phyloP scores from a whole-genome alignment of 2,113 vertebrate genomes.

The Collichthys lucidus region DNA sequence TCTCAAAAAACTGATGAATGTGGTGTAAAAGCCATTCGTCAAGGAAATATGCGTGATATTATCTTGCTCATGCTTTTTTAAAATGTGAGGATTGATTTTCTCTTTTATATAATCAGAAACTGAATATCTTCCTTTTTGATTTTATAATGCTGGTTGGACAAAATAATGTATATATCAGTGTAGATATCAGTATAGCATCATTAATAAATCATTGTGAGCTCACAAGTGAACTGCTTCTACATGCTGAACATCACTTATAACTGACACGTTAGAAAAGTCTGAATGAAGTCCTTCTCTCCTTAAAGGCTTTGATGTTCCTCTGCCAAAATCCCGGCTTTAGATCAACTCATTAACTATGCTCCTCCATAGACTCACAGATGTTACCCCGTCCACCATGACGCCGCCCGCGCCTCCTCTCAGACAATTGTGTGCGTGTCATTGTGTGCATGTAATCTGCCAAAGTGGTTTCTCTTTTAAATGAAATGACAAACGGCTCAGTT shows the following conservation, averaged over 20 bases:
- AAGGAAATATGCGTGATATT: background rate
- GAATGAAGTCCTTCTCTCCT: conserved; percentile 39
- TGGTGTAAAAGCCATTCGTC: background rate
- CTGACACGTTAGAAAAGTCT: conserved; percentile 48
- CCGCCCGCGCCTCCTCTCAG: conserved; percentile 35
- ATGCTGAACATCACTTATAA: conserved; percentile 41
- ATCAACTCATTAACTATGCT: conserved; percentile 69
- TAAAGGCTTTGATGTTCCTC: conserved; percentile 68
- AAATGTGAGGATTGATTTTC: background rate
- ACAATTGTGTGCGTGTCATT: conserved; percentile 41
- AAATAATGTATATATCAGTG: background rate
- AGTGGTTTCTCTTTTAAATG: conserved; percentile 68
- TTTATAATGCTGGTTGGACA: background rate
- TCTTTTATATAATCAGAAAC: background rate
- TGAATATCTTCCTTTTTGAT: background rate
- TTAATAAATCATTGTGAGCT: background rate
- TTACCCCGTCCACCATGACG: conserved; percentile 54
- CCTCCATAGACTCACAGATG: conserved; percentile 69
- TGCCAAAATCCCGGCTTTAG: conserved; percentile 69
- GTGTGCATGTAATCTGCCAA: conserved; percentile 71
- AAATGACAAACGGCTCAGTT: conserved; percentile 63
- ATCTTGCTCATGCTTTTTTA: background rate
- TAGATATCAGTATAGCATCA: too few species aligned
- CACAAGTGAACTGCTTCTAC: conserved; percentile 36
- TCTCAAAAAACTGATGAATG: too few species aligned